Conservation (phyloP, 2,888 invertebrate species). For the Eurois occulta region DNA sequence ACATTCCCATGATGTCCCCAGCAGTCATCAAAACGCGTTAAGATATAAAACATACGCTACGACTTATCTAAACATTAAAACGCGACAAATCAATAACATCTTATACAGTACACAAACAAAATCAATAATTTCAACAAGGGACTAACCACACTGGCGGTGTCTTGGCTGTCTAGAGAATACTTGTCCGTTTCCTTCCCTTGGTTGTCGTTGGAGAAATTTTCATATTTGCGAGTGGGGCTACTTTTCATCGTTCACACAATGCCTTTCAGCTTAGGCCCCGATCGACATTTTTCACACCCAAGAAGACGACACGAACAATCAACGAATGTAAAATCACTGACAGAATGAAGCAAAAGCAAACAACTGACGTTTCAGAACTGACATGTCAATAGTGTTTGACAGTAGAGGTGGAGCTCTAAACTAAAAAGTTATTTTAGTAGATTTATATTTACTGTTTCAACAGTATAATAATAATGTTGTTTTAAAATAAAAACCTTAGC, state of each 20-base stretch:
- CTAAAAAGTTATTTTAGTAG: conserved; percentile 5
- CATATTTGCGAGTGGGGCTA: conserved; percentile 89
- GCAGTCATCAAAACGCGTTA: conserved; percentile 25
- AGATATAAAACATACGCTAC: conserved; percentile 52
- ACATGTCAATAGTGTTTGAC: conserved; percentile 34
- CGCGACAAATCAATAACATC: conserved; percentile 84
- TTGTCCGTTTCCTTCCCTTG: conserved; percentile 88
- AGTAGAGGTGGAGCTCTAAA: conserved; percentile 17
- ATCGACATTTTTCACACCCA: conserved; percentile 84
- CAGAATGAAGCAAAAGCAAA: conserved; percentile 40
- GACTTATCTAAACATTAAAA: conserved; percentile 71
- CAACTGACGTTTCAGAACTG: conserved; percentile 46
- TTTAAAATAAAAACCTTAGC: not conserved
- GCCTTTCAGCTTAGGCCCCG: conserved; percentile 81
- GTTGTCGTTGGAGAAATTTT: conserved; percentile 86
- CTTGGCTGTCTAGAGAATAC: conserved; percentile 89
- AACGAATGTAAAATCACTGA: conserved; percentile 79
- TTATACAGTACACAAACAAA: conserved; percentile 85
- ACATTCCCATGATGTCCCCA: conserved; percentile 13
- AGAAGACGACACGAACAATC: conserved; percentile 80
- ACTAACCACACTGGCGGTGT: conserved; percentile 90
- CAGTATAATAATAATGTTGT: not conserved
- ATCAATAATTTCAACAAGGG: conserved; percentile 85
- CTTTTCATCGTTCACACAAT: conserved; percentile 89
- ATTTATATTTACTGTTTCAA: not conserved